Evolutionary conservation across 2,797 vertebrate genomes (phyloP).

Genomic region (Anomalospiza imberbis): DNA sequence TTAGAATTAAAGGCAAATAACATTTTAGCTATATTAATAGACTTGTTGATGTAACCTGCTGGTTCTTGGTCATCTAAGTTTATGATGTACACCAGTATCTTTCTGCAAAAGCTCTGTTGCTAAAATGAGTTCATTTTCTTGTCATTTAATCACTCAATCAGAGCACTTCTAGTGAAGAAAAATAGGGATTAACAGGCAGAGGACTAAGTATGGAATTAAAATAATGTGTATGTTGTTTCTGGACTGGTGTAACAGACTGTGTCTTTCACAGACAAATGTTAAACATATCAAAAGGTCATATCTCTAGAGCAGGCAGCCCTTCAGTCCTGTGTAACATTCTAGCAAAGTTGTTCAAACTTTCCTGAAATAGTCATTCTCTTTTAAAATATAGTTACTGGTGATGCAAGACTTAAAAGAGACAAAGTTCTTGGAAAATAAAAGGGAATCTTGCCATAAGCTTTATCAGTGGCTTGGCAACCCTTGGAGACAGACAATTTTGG

Average conservation of each 20-base stretch:
- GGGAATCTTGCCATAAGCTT: background rate
- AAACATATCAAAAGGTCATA: background rate
- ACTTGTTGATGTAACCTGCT: background rate
- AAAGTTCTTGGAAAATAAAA: background rate
- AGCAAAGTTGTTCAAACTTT: background rate
- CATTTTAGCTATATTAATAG: background rate
- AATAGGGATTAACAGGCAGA: background rate
- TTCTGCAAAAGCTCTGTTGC: background rate
- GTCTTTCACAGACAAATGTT: background rate
- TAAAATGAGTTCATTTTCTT: background rate
- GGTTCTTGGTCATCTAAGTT: background rate
- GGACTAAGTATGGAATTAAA: background rate
- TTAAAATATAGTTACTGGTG: background rate
- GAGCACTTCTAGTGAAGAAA: background rate
- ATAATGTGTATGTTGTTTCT: background rate
- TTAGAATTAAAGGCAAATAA: background rate
- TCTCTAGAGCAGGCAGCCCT: background rate
- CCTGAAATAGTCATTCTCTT: background rate
- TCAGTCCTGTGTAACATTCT: background rate
- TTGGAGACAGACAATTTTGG: background rate
- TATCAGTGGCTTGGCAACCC: background rate
- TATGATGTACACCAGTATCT: background rate
- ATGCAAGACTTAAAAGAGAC: background rate
- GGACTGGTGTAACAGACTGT: background rate
- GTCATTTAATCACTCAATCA: background rate